Evolutionary conservation across 2,888 invertebrate species (phyloP), one percentile per base, ranked within the genome.

Genomic region (Heliconius cydno): DNA sequence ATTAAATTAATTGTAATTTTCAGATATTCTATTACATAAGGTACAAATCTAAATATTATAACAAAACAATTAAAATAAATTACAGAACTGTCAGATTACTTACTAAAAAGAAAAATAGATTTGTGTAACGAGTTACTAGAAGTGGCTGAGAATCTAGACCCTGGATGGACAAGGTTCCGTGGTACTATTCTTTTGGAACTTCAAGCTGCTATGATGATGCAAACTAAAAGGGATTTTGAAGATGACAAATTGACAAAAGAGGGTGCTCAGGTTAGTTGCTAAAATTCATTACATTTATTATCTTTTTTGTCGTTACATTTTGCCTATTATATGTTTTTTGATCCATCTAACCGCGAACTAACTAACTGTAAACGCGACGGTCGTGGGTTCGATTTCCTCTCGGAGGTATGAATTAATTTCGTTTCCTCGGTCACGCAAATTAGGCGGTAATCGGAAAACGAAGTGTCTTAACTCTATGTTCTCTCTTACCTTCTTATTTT

Each of bases 101-200:
- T 95, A 0, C 87, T 97, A 0, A 90, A 94, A 76, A 92, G 97
- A 38, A 97, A 97, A 90, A 92, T 96, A 46, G 95, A 96, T 46
- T 91, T 97, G 0, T 97, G 97, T 82, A 94, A 96, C 73, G 97
- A 97, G 81, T 90, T 97, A 7, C 85, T 97, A n/a, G 95, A 96
- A 71, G 85, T 97, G 66, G 96, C 96, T 19, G 96, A 96, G 73
- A 90, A 95, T 30, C 86, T 97, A 74, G 96, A 97, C 80, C 96
- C 97, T 3, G 97, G 97, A 5, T 95, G 94, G 91, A 95, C 96
- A 3, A 94, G 95, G 82, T 96, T 97, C 84, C 92, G 97, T 13
- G 97, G 97, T 0, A 95, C 95, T 7, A 88, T 97, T 25, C 90
- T 97, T 0, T 91, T 97, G 63, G 97, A 97, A 82, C 89, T 97